Conservation (phyloP, 2,113 vertebrate species). For the Nothoprocta perdicaria region DNA sequence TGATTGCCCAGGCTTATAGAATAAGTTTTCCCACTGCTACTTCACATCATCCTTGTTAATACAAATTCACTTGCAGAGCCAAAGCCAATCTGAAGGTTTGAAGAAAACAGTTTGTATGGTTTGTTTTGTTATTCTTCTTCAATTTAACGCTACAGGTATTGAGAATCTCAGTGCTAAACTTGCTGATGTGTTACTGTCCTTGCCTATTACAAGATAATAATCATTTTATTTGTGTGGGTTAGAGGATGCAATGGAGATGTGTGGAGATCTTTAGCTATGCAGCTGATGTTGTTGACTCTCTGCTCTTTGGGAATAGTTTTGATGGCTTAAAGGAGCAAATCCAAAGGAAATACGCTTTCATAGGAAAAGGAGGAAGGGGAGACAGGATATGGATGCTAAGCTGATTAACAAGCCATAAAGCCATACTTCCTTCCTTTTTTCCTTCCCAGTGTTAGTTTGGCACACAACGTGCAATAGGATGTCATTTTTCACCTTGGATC, state of each 20-base stretch:
- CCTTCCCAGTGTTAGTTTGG: neutral
- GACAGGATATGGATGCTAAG: constrained; percentile 50
- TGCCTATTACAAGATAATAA: neutral
- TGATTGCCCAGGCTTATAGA: neutral
- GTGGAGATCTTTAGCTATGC: neutral
- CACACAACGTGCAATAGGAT: neutral
- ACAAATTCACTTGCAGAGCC: neutral
- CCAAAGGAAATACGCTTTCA: constrained; percentile 50
- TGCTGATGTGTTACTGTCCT: neutral
- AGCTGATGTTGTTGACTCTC: neutral
- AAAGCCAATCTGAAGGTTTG: neutral
- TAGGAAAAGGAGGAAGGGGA: constrained; percentile 35
- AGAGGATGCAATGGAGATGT: neutral
- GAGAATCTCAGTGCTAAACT: neutral
- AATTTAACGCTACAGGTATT: neutral
- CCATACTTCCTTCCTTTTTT: constrained; percentile 41
- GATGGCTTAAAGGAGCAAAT: neutral
- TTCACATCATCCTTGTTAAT: neutral
- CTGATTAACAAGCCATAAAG: constrained; percentile 16
- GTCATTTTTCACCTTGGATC: constrained; percentile 34
- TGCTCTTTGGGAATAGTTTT: neutral
- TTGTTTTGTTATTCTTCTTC: neutral
- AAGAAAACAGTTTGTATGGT: neutral
- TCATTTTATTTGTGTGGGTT: neutral
- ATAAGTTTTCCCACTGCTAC: neutral